Percentiles rank a stretch among this genome's conserved stretches.
Conservation (phyloP, 2,113 vertebrate genomes). For the Campylomormyrus numenius region DNA sequence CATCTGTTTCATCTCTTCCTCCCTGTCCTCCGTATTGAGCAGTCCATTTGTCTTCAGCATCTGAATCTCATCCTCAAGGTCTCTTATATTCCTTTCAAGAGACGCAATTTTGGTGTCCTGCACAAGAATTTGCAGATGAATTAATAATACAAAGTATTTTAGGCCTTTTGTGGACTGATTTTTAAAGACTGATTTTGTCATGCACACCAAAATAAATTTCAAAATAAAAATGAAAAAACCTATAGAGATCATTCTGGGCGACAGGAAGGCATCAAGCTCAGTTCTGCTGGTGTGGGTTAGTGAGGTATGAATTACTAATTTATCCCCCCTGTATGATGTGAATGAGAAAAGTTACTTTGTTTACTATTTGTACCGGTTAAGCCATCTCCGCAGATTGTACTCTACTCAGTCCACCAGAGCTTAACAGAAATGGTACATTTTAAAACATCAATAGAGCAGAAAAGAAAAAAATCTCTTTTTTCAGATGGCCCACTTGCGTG, state of each 20-base stretch:
- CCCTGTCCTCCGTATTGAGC: slow-evolving; percentile 87
- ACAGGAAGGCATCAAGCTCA: background rate
- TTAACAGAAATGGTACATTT: slow-evolving; percentile 23
- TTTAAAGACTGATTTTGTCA: slow-evolving; percentile 24
- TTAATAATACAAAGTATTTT: slow-evolving; percentile 26
- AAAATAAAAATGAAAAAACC: background rate
- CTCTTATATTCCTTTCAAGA: slow-evolving; percentile 92
- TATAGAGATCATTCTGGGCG: background rate
- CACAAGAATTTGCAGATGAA: slow-evolving; percentile 49
- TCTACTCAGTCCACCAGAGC: slow-evolving; percentile 45
- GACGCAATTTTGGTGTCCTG: slow-evolving; percentile 99
- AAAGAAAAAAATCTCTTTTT: slow-evolving; percentile 23
- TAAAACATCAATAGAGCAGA: slow-evolving; percentile 40
- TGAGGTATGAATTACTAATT: background rate
- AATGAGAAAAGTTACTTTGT: background rate
- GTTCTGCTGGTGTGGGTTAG: background rate
- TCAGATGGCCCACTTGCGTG: background rate
- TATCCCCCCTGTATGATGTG: background rate
- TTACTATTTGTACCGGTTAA: background rate
- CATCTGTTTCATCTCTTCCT: slow-evolving; percentile 99
- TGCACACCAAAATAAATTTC: background rate
- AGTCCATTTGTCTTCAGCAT: slow-evolving; percentile 95
- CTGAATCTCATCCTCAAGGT: slow-evolving; percentile 99
- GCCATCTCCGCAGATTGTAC: slow-evolving; percentile 12
- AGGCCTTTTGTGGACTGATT: slow-evolving; percentile 15